A percentile compares a stretch with the other conserved stretches of the same genome.
Conservation (phyloP, 1,140 invertebrate species). For the Holotrichia oblita region DNA sequence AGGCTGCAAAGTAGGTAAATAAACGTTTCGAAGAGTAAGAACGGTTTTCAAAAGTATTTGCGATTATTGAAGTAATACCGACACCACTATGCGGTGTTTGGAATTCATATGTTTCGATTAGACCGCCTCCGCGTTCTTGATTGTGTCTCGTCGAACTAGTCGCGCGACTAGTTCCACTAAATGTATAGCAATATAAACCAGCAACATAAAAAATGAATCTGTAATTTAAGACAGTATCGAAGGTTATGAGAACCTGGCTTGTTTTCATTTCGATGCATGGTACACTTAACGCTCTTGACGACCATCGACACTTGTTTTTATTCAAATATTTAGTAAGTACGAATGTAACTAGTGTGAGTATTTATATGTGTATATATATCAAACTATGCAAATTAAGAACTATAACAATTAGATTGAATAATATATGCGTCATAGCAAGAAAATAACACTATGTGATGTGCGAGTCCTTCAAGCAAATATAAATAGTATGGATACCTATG, state of each 20-base stretch:
- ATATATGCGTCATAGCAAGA: too few relatives aligned
- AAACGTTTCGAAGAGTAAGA: too few relatives aligned
- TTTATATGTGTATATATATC: too few relatives aligned
- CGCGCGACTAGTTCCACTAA: neutral
- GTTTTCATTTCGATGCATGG: neutral
- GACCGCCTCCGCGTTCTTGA: neutral
- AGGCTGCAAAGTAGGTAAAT: too few relatives aligned
- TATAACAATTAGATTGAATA: too few relatives aligned
- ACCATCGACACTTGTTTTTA: slow-evolving; percentile 1
- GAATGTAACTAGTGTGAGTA: too few relatives aligned
- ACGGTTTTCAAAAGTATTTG: neutral
- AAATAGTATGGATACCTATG: too few relatives aligned
- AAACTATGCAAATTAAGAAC: too few relatives aligned
- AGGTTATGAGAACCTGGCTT: neutral
- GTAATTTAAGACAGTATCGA: neutral
- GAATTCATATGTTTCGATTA: slow-evolving; percentile 13
- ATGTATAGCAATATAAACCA: neutral
- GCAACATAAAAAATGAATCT: too few relatives aligned
- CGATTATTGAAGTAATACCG: neutral
- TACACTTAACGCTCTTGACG: slow-evolving; percentile 16
- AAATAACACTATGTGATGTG: too few relatives aligned
- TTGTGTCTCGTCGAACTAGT: neutral
- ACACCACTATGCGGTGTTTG: neutral
- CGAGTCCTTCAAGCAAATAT: too few relatives aligned
- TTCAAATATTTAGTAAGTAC: too few relatives aligned